Conservation (phyloP, 1,140 invertebrate species). For the Oedothorax gibbosus region DNA sequence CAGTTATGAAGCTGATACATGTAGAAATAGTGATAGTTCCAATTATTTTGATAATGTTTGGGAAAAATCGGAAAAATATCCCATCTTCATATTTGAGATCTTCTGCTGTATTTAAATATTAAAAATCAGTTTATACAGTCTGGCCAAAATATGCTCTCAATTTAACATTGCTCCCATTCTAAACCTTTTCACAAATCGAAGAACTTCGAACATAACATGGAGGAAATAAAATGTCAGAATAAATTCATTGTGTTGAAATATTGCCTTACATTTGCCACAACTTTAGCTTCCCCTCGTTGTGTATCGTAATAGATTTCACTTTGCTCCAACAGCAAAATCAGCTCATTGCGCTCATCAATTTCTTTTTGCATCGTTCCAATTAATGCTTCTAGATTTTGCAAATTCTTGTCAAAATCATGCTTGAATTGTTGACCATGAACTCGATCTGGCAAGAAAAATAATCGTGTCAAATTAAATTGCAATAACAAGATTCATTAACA, state of each 20-base stretch:
- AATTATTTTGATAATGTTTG: too few relatives aligned
- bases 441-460: constrained; percentile 74
- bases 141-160: too few relatives aligned
- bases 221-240: too few relatives aligned
- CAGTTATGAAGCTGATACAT: too few relatives aligned
- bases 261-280: constrained; percentile 87
- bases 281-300: constrained; percentile 90
- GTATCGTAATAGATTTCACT: constrained; percentile 89
- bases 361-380: constrained; percentile 83
- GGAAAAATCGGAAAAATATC: too few relatives aligned
- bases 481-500: neutral
- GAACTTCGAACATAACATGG: neutral
- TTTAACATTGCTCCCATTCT: too few relatives aligned
- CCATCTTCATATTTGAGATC: too few relatives aligned
- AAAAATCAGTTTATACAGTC: too few relatives aligned
- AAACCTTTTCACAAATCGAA: neutral
- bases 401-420: constrained; percentile 85
- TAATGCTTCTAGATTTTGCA: constrained; percentile 82
- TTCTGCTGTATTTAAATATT: too few relatives aligned
- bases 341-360: constrained; percentile 80
- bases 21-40: too few relatives aligned
- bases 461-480: neutral
- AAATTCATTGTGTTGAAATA: too few relatives aligned
- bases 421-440: constrained; percentile 87
- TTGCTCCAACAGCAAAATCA: constrained; percentile 81